These are phyloP conservation scores for Daktulosphaira vitifoliae DNA, from an alignment of 1,140 invertebrate genomes.

Conservation along the genomic window DNA sequence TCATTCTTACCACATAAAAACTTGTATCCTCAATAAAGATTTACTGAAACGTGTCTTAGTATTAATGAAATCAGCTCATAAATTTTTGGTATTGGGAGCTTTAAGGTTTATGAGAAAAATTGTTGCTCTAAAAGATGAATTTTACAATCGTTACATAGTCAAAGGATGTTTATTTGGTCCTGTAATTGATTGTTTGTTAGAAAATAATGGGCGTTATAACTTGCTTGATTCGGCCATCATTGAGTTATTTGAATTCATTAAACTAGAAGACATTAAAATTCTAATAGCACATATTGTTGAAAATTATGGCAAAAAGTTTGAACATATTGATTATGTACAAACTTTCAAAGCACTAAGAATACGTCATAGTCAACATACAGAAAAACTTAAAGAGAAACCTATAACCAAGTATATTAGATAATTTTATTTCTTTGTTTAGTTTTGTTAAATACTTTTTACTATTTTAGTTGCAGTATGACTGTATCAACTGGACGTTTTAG, in stretches of 20 bases:
- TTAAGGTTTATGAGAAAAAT: slow-evolving; percentile 95
- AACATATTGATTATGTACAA: slow-evolving; percentile 92
- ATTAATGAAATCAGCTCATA: slow-evolving; percentile 94
- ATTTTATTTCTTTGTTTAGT: background rate
- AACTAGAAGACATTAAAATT: slow-evolving; percentile 92
- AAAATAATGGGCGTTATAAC: slow-evolving; percentile 96
- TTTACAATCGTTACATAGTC: slow-evolving; percentile 94
- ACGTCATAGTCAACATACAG: slow-evolving; percentile 90
- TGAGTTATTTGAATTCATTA: slow-evolving; percentile 99
- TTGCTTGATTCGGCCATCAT: slow-evolving; percentile 96
- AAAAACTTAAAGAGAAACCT: slow-evolving; percentile 67
- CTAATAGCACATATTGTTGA: slow-evolving; percentile 89
- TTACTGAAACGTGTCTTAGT: slow-evolving; percentile 88
- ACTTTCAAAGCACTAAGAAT: slow-evolving; percentile 88
- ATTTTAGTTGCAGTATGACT: slow-evolving; percentile 42
- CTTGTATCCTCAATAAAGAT: slow-evolving; percentile 95
- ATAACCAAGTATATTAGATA: slow-evolving; percentile 47
- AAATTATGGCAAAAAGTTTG: slow-evolving; percentile 86
- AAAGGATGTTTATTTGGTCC: slow-evolving; percentile 92
- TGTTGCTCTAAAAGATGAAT: slow-evolving; percentile 94
- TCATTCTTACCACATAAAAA: slow-evolving; percentile 98
- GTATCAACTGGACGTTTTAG: slow-evolving; percentile 62
- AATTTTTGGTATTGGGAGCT: slow-evolving; percentile 85
- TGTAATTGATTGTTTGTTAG: slow-evolving; percentile 90
- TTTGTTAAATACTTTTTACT: slow-evolving; percentile 40